A percentile compares a stretch with the other conserved stretches of the same genome.
These are phyloP conservation scores for Apostichopus californicus DNA, from an alignment of 35 echinoderm and acorn worm species.

Conservation along the genomic window DNA sequence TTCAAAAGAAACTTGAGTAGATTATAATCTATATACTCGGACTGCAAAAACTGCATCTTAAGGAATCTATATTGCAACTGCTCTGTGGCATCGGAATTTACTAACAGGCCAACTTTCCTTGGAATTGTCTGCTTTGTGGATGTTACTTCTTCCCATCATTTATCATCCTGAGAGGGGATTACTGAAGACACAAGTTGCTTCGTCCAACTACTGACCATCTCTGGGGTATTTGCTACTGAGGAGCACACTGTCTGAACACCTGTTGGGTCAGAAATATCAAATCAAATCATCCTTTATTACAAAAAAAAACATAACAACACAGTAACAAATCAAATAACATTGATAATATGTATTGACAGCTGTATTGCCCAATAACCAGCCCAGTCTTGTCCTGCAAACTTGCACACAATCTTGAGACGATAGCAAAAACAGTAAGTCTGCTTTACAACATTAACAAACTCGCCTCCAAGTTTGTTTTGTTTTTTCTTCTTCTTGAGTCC, in stretches of 20 bases:
- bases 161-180: not conserved
- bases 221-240: not conserved
- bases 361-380: too few relatives aligned
- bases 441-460: too few relatives aligned
- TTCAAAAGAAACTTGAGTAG: not conserved
- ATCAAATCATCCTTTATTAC: too few relatives aligned
- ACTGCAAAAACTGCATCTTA: not conserved
- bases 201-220: not conserved
- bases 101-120: not conserved
- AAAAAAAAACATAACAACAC: too few relatives aligned
- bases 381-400: too few relatives aligned
- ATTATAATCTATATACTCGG: not conserved
- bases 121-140: not conserved
- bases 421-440: too few relatives aligned
- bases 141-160: not conserved
- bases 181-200: not conserved
- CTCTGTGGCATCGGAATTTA: not conserved
- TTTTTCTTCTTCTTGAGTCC: too few relatives aligned
- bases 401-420: too few relatives aligned
- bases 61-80: not conserved
- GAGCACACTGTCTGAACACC: constrained; percentile 28
- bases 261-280: not conserved
- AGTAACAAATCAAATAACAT: too few relatives aligned
- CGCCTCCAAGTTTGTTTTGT: too few relatives aligned
- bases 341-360: too few relatives aligned